These are phyloP conservation scores for Diorhabda elongata DNA, from an alignment of 1,140 invertebrate genomes.

Conservation along the genomic window DNA sequence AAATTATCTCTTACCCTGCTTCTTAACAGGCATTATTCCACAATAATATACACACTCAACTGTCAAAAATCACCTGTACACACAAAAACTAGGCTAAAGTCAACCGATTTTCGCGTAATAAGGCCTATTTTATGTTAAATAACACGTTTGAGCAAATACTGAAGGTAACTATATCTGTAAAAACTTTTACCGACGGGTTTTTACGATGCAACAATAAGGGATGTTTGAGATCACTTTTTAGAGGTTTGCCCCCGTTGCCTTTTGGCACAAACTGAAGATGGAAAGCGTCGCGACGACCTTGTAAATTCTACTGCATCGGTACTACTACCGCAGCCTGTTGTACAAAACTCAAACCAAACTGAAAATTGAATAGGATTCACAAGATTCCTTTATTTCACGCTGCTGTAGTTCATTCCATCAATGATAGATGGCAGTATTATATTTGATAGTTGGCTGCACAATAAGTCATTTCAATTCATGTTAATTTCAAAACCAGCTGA, in stretches of 20 bases:
- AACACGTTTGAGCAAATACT: constrained; percentile 11
- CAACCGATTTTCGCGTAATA: not conserved
- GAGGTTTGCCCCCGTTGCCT: constrained; percentile 10
- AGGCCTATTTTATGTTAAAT: not conserved
- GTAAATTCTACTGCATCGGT: not conserved
- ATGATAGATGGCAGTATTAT: no score
- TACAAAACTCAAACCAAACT: no score
- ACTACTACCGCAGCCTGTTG: no score
- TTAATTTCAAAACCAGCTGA: no score
- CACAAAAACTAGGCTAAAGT: constrained; percentile 8
- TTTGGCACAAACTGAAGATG: constrained; percentile 17
- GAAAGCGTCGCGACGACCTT: constrained; percentile 19
- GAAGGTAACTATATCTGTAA: not conserved
- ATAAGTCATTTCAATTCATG: no score
- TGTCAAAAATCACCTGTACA: constrained; percentile 17
- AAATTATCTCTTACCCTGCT: constrained; percentile 14
- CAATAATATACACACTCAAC: not conserved
- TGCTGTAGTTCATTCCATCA: no score
- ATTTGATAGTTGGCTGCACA: no score
- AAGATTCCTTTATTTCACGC: no score
- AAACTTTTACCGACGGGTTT: not conserved
- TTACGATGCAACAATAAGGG: not conserved
- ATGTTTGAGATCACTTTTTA: constrained; percentile 8
- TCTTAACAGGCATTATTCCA: constrained; percentile 12
- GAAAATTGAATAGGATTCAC: no score